Percentiles rank a stretch among this genome's conserved stretches.
Evolutionary conservation across 2,888 invertebrate genomes (phyloP).

Genomic region (Epirrhoe tristata): DNA sequence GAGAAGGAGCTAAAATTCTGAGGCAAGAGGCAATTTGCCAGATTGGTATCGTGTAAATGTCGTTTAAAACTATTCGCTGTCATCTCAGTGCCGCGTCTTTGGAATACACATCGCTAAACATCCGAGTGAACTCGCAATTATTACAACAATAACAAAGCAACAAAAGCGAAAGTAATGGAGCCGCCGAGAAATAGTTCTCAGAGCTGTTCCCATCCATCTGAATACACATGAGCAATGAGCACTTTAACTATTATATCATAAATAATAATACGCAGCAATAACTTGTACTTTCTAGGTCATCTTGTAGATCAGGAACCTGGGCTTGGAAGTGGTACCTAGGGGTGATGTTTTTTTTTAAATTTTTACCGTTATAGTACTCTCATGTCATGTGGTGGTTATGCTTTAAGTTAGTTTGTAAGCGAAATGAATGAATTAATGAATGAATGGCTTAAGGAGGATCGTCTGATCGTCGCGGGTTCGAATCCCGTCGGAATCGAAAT

Average conservation of each 20-base stretch:
- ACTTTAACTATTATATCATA: slow-evolving; percentile 36
- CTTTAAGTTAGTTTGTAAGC: too few relatives aligned
- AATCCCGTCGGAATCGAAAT: too few relatives aligned
- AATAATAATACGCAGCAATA: slow-evolving; percentile 21
- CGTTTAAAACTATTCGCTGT: neutral
- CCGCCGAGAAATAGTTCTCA: slow-evolving; percentile 42
- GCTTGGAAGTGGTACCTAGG: neutral
- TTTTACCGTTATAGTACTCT: too few relatives aligned
- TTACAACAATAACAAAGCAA: slow-evolving; percentile 38
- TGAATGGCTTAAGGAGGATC: too few relatives aligned
- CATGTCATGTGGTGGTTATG: too few relatives aligned
- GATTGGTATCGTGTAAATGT: too few relatives aligned
- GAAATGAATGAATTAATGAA: too few relatives aligned
- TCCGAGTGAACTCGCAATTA: slow-evolving; percentile 31
- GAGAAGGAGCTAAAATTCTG: too few relatives aligned
- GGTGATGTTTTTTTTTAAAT: too few relatives aligned
- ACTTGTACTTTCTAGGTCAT: neutral
- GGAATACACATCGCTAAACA: slow-evolving; percentile 15
- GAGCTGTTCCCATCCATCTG: slow-evolving; percentile 43
- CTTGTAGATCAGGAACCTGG: neutral
- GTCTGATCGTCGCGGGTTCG: too few relatives aligned
- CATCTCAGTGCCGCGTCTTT: slow-evolving; percentile 4
- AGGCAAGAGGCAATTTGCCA: too few relatives aligned
- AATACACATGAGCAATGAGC: slow-evolving; percentile 39
- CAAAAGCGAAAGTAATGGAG: slow-evolving; percentile 43